Evolutionary conservation across 2,797 vertebrate species (phyloP), one percentile per base, ranked within the genome.

Genomic region (Mormyrus hasselquistii): DNA sequence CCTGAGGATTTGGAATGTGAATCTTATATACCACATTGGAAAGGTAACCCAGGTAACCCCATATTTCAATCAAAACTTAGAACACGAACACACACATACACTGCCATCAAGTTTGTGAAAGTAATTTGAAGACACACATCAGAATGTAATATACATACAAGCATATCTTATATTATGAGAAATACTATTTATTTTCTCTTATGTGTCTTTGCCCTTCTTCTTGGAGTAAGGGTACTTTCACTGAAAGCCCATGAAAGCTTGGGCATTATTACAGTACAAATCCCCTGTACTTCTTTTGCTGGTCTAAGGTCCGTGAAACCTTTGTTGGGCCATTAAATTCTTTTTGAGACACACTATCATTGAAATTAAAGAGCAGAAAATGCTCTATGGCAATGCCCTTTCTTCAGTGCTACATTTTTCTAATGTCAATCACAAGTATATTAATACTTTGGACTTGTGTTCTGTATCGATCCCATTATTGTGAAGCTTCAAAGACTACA

Each of bases 391-490:
- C 65, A 89, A 92, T 88, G 88, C 91, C 93, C 93, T 93, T 91
- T 93, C 92, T 94, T 91, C 92, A 92, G 92, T 93, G 91, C 93
- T 93, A 91, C 92, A 92, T 92, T 91, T 52, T 93, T 89, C 90
- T 90, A 93, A 95, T 94, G 94, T 95, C 94, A 95, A 93, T 94
- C 93, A 93, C 91, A 91, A 92, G 91, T 93, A 92, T 91, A 93
- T 94, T 93, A 95, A 94, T 87, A 89, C 92, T 90, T 91, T 92
- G 89, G 76, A 82, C 91, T 73, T 90, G 90, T 91, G 89, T 94
- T 93, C 93, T 92, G 92, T 95, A 96, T 96, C 96, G 96, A 96
- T 96, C 95, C 93, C 90, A 73, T 89, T 90, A 92, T 96, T 95
- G 95, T 96, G 92, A 93, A 92, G 93, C 94, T 94, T 93, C 93